Percentiles rank a stretch among this genome's conserved stretches.
Evolutionary conservation across 2,797 vertebrate genomes (phyloP).

Genomic region (Melanotaenia boesemani): DNA sequence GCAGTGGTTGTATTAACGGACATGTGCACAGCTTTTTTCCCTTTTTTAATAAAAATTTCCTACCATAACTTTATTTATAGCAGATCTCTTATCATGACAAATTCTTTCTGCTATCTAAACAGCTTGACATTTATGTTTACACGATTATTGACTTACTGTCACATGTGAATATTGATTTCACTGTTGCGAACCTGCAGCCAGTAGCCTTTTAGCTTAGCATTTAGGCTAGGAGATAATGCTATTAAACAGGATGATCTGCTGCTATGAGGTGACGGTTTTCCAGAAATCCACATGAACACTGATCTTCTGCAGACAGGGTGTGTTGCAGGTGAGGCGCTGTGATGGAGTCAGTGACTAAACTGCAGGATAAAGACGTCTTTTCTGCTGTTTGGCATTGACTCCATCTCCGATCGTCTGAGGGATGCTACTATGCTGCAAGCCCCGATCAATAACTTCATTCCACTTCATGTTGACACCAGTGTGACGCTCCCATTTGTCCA

Average conservation of each 20-base stretch:
- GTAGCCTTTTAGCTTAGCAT: neutral
- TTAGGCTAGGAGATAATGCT: neutral
- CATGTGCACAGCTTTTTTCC: too few relatives aligned
- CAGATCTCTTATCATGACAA: too few relatives aligned
- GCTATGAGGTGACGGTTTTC: neutral
- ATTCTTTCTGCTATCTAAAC: too few relatives aligned
- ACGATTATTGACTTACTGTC: neutral
- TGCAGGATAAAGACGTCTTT: constrained; percentile 6
- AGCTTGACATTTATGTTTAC: neutral
- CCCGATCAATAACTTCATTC: constrained; percentile 23
- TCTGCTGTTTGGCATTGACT: constrained; percentile 17
- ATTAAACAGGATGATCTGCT: neutral
- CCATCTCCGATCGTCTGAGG: neutral
- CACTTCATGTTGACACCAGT: constrained; percentile 12
- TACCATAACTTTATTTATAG: too few relatives aligned
- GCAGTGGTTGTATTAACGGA: too few relatives aligned
- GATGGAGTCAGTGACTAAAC: constrained; percentile 3
- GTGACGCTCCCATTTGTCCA: constrained; percentile 28
- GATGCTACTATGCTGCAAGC: constrained; percentile 9
- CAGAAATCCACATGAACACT: constrained; percentile 23
- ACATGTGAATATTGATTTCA: neutral
- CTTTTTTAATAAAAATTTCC: too few relatives aligned
- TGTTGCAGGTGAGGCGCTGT: neutral
- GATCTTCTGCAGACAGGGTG: neutral
- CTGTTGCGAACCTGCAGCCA: neutral